Evolutionary conservation across 2,888 invertebrate genomes (phyloP), one percentile per base, ranked within the genome.

Genomic region (Idaea aversata): DNA sequence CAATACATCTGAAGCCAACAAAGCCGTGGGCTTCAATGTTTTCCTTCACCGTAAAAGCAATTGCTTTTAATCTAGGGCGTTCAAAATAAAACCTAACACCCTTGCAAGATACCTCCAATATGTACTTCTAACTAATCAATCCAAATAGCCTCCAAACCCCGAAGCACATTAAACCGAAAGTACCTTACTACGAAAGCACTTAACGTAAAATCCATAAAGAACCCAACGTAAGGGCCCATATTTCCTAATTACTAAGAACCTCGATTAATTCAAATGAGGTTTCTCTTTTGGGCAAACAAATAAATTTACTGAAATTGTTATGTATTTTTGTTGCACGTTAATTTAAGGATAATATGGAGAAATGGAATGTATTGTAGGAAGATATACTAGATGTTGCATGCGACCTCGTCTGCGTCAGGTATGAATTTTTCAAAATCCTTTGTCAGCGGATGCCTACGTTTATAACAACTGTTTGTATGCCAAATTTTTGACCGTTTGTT

Each of bases 231-330:
- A 75, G 72, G 65, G 66, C 72, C 71, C 64, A 72, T 71, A 72
- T 69, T 73, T 66, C 70, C 68, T 72, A 76, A 76, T 76, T 75
- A 74, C 73, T 65, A 57, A 38, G 68, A 67, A 66, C 63, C 66
- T 58, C 71, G 72, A 73, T 75, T 73, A 72, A 72, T 73, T 72
- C 62, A 60, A 68, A 72, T 67, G 67, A 63, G 34, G 47, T 47
- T 47, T 10, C 47, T 62, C 47, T 69, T 65, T 66, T 64, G 58
- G 65, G 65, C 62, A 64, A 67, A 69, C 65, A 66, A 59, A 60
- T 25, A 62, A 57, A 65, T 67, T 67, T 67, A 69, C 64, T 61
- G 66, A 63, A 62, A 67, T 65, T 64, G 61, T 64, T 66, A 64
- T 62, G 63, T 36, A 67, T 67, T 65, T 65, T 62, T 67, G 61